Percentiles rank a stretch among this genome's conserved stretches.
These are phyloP conservation scores for Xerus rutilus DNA, from an alignment of 2,797 vertebrate species.

Conservation along the genomic window DNA sequence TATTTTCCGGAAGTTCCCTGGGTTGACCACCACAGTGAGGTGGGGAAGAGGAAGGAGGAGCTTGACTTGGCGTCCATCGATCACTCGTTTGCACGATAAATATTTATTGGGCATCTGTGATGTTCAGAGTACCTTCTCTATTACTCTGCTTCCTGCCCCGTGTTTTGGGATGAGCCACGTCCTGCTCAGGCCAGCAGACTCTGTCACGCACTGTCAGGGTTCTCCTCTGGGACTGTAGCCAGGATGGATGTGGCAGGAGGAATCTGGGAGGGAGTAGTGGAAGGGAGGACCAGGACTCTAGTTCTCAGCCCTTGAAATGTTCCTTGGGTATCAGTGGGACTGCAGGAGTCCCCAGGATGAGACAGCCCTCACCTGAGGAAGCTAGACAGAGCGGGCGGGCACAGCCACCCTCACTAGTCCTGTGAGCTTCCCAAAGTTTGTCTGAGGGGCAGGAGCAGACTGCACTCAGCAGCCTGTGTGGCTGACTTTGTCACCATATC, in stretches of 20 bases:
- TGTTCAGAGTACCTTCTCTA: conserved; percentile 9
- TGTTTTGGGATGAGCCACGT: not conserved
- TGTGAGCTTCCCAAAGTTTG: no score
- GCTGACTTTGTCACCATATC: not conserved
- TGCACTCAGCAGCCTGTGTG: not conserved
- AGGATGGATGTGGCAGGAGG: not conserved
- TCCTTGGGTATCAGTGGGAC: not conserved
- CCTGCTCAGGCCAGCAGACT: not conserved
- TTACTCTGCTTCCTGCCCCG: not conserved
- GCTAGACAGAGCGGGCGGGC: not conserved
- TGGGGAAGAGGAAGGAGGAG: not conserved
- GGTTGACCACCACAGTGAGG: conserved; percentile 54
- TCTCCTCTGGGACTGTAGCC: not conserved
- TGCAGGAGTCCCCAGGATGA: not conserved
- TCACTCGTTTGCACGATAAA: conserved; percentile 52
- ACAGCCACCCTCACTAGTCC: not conserved
- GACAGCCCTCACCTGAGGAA: not conserved
- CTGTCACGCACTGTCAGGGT: rapidly evolving
- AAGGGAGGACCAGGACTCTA: not conserved
- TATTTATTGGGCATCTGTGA: conserved; percentile 36
- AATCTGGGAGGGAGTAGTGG: not conserved
- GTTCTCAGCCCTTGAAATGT: not conserved
- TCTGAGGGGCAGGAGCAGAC: no score
- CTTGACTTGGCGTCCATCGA: not conserved
- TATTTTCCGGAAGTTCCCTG: conserved; percentile 37